These are phyloP conservation scores for Perca schrenkii DNA, from an alignment of 2,113 vertebrate genomes.

Conservation along the genomic window DNA sequence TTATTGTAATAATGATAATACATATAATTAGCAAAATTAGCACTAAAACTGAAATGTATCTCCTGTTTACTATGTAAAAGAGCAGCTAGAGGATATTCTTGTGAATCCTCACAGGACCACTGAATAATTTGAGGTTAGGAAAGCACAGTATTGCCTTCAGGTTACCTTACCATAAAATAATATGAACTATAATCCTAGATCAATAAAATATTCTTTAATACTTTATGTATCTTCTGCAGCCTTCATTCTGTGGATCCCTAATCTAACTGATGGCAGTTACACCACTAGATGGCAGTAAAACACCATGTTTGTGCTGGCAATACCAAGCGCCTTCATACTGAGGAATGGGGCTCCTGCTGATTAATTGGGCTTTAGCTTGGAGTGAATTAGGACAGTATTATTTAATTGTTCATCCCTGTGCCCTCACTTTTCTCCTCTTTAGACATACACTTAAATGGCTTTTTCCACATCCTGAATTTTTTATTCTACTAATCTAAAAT, in stretches of 20 bases:
- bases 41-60: background rate
- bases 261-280: fast-evolving
- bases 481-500: background rate
- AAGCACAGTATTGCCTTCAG: background rate
- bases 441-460: background rate
- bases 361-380: background rate
- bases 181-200: background rate
- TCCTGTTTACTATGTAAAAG: background rate
- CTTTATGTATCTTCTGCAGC: background rate
- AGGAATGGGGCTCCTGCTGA: background rate
- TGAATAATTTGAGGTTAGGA: background rate
- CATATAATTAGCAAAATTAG: background rate
- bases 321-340: background rate
- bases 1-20: background rate
- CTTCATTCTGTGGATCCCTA: background rate
- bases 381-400: background rate
- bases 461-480: background rate
- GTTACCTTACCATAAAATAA: background rate
- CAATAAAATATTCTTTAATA: background rate
- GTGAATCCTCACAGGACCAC: no score
- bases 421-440: background rate
- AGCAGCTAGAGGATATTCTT: background rate
- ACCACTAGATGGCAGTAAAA: constrained; percentile 66
- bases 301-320: background rate
- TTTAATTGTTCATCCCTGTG: background rate